Percentiles rank a stretch among this genome's conserved stretches.
These are phyloP conservation scores for Zosterops pallidus DNA, from an alignment of 2,113 vertebrate genomes.

Conservation along the genomic window DNA sequence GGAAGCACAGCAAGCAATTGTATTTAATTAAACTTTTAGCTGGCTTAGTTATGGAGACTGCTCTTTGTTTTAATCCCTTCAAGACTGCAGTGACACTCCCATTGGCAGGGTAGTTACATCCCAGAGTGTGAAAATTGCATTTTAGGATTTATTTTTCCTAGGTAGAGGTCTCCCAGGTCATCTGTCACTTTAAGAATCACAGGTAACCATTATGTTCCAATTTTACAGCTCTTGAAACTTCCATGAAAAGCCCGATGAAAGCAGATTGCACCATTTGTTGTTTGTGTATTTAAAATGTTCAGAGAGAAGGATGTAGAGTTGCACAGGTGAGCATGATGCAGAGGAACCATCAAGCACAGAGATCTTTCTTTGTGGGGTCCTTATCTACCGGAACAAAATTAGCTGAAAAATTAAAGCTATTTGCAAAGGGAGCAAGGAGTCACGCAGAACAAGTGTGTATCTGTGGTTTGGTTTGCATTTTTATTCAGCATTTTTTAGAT, in stretches of 20 bases:
- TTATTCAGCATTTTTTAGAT: not conserved
- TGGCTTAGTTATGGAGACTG: constrained; percentile 51
- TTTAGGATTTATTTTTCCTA: not conserved
- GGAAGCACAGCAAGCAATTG: constrained; percentile 70
- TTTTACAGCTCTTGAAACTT: not conserved
- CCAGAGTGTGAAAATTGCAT: not conserved
- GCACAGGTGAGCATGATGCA: not conserved
- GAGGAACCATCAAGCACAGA: not conserved
- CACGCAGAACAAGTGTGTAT: not conserved
- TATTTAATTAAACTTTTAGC: constrained; percentile 80
- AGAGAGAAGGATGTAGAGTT: not conserved
- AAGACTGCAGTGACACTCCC: constrained; percentile 44
- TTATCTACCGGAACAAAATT: not conserved
- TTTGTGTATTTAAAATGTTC: not conserved
- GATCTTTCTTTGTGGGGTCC: not conserved
- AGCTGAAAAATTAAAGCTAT: not conserved
- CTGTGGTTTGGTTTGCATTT: not conserved
- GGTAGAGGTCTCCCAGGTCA: not conserved
- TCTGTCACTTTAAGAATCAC: not conserved
- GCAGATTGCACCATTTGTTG: not conserved
- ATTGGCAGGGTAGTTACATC: not conserved
- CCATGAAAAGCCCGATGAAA: not conserved
- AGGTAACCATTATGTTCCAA: not conserved
- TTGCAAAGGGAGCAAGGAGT: not conserved
- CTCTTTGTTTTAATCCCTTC: constrained; percentile 65